Evolutionary conservation across 23 tunicate species (phyloP).

Genomic region (Halocynthia aurantium): DNA sequence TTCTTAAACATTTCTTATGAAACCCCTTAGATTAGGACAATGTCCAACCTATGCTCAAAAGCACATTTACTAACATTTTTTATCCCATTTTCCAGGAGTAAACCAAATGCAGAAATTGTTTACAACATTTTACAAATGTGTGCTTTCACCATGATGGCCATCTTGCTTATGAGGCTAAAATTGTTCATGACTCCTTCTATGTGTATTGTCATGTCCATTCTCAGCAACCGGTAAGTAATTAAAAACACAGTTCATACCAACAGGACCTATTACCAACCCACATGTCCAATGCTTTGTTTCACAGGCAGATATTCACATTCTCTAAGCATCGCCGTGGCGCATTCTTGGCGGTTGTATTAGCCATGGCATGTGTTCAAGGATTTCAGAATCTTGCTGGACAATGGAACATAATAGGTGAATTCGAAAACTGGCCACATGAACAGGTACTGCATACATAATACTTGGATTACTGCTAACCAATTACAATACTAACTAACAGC

Average conservation of each 20-base stretch:
- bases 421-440: slow-evolving; percentile 97
- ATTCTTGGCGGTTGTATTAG: slow-evolving; percentile 53
- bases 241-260: background rate
- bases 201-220: slow-evolving; percentile 66
- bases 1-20: too few relatives aligned
- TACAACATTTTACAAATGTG: slow-evolving; percentile 90
- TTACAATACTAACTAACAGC: background rate
- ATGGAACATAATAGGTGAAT: slow-evolving; percentile 93
- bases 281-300: background rate
- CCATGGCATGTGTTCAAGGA: slow-evolving; percentile 71
- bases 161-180: slow-evolving; percentile 96
- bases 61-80: too few relatives aligned
- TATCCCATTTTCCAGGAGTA: slow-evolving; percentile 15
- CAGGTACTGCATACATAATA: slow-evolving; percentile 27
- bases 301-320: slow-evolving; percentile 12
- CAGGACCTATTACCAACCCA: background rate
- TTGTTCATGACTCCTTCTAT: slow-evolving; percentile 98
- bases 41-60: too few relatives aligned
- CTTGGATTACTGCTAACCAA: slow-evolving; percentile 3
- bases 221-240: slow-evolving; percentile 55
- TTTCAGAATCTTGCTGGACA: slow-evolving; percentile 52
- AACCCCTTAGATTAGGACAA: too few relatives aligned
- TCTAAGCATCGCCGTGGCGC: slow-evolving; percentile 41
- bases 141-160: slow-evolving; percentile 92
- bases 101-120: slow-evolving; percentile 81